phyloP scores from a whole-genome alignment of 2,113 vertebrate genomes.

The Microcebus lehilahytsara region DNA sequence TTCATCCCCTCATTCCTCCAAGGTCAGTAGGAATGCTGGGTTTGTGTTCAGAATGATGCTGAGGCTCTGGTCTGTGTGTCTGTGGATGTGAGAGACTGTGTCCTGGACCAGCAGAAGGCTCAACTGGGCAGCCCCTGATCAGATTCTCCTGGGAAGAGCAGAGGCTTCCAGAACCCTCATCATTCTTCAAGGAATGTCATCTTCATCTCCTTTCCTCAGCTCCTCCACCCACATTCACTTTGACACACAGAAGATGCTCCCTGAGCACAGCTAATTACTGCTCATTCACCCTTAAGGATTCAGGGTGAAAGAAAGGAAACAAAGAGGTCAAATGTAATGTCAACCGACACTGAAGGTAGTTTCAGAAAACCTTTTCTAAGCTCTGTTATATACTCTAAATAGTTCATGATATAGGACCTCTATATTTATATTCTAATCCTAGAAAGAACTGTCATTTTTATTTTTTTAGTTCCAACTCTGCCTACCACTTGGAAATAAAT shows the following conservation, averaged over 20 bases:
- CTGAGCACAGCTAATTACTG: not conserved
- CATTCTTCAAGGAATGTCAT: not conserved
- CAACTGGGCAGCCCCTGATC: accelerated
- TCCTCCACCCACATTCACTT: not conserved
- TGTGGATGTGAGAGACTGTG: accelerated
- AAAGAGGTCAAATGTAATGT: not conserved
- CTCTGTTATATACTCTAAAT: not conserved
- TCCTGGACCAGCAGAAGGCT: not conserved
- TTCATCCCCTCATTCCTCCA: not conserved
- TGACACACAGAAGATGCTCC: slow-evolving; percentile 28
- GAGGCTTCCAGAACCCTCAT: not conserved
- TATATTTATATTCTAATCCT: not conserved
- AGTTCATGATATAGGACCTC: not conserved
- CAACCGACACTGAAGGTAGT: not conserved
- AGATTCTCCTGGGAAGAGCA: not conserved
- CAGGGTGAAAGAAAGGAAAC: not conserved
- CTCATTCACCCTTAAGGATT: not conserved
- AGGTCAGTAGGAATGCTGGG: not conserved
- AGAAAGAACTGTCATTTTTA: not conserved
- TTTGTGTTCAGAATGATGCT: not conserved
- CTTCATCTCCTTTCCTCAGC: not conserved
- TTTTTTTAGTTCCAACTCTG: not conserved
- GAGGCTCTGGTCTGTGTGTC: not conserved
- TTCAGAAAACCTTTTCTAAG: not conserved
- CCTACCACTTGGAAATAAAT: not conserved